phyloP scores from a whole-genome alignment of 2,113 vertebrate genomes.

The Grammomys dolichurus region DNA sequence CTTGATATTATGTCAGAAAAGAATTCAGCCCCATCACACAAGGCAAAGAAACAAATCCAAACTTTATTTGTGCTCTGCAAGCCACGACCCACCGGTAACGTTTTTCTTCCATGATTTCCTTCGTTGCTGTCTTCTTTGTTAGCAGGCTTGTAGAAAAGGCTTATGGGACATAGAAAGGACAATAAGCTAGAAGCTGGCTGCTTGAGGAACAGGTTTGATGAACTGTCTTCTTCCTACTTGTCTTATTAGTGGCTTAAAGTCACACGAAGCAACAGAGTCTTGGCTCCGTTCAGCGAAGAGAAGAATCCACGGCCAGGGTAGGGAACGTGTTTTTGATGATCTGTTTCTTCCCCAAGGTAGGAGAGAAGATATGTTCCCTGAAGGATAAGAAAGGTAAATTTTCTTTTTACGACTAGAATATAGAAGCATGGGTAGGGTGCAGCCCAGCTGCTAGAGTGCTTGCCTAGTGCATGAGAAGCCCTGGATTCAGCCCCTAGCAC shows the following conservation, averaged over 20 bases:
- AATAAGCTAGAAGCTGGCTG: background rate
- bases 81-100: background rate
- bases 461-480: background rate
- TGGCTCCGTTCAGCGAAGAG: background rate
- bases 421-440: background rate
- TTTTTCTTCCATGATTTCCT: background rate
- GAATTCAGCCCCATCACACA: background rate
- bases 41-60: background rate
- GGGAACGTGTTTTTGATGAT: background rate
- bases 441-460: background rate
- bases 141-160: background rate
- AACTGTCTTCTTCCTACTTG: background rate
- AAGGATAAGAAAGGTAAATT: conserved; percentile 23
- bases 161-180: background rate
- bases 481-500: background rate
- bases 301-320: background rate
- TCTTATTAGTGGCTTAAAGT: background rate
- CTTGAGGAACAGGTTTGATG: background rate
- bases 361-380: conserved; percentile 48
- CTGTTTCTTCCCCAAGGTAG: conserved; percentile 36
- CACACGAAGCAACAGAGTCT: background rate
- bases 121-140: background rate
- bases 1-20: background rate
- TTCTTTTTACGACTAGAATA: conserved; percentile 48
- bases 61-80: conserved; percentile 73